A percentile compares a stretch with the other conserved stretches of the same genome.
These are phyloP conservation scores for Apomyelois bistriatella DNA, from an alignment of 2,888 invertebrate species.

Conservation along the genomic window DNA sequence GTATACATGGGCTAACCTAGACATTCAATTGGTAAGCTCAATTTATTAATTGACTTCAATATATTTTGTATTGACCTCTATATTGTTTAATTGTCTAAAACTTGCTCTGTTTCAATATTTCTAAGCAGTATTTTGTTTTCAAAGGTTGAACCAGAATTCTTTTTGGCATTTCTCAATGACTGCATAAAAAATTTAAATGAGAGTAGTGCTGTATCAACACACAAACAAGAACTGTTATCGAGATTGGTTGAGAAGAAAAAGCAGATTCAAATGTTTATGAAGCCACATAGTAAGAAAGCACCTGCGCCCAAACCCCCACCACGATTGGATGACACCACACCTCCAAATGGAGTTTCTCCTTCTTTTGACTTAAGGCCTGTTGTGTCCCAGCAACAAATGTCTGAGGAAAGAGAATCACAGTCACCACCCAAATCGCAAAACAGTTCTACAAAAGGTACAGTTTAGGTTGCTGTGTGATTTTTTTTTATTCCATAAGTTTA, in stretches of 20 bases:
- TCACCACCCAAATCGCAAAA: constrained; percentile 51
- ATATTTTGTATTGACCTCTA: too few relatives aligned
- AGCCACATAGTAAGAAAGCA: constrained; percentile 56
- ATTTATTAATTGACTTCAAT: background rate
- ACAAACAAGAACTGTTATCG: constrained; percentile 82
- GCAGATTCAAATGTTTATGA: constrained; percentile 69
- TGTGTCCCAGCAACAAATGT: constrained; percentile 68
- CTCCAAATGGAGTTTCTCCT: constrained; percentile 71
- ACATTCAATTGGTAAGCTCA: background rate
- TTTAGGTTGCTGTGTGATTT: too few relatives aligned
- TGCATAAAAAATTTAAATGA: constrained; percentile 81
- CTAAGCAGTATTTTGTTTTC: constrained; percentile 17
- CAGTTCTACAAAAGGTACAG: constrained; percentile 16
- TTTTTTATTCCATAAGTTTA: constrained; percentile 30
- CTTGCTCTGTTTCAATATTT: too few relatives aligned
- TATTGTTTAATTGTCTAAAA: too few relatives aligned
- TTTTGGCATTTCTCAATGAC: constrained; percentile 85
- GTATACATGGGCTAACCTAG: too few relatives aligned
- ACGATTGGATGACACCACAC: constrained; percentile 61
- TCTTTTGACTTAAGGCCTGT: constrained; percentile 69
- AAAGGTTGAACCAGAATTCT: constrained; percentile 85
- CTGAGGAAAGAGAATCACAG: constrained; percentile 55
- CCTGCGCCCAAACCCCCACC: constrained; percentile 70
- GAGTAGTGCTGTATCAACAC: constrained; percentile 56
- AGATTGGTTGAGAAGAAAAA: constrained; percentile 83